Evolutionary conservation across 1,140 invertebrate genomes (phyloP).

Genomic region (Ostrea denselamellosa): DNA sequence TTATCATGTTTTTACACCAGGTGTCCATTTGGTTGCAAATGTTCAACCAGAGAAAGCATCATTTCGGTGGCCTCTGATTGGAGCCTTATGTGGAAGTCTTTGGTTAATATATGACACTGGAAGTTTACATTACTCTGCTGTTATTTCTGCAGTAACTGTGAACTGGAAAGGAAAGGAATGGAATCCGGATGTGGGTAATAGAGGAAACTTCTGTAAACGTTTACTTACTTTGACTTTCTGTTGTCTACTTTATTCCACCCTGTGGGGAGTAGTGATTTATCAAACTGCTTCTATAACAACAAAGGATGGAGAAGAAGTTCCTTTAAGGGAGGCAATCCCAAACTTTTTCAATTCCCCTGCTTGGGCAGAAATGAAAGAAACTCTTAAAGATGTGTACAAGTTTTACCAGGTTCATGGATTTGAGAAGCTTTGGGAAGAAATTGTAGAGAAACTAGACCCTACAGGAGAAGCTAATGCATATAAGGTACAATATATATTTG

Average conservation of each 20-base stretch:
- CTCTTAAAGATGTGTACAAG: slow-evolving; percentile 86
- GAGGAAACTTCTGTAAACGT: slow-evolving; percentile 78
- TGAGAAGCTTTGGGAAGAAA: slow-evolving; percentile 88
- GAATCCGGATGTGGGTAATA: slow-evolving; percentile 77
- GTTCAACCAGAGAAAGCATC: slow-evolving; percentile 87
- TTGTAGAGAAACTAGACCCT: slow-evolving; percentile 90
- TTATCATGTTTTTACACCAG: slow-evolving; percentile 80
- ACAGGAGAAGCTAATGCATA: slow-evolving; percentile 93
- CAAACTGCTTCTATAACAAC: slow-evolving; percentile 93
- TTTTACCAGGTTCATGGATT: slow-evolving; percentile 90
- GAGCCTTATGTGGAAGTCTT: slow-evolving; percentile 84
- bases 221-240: slow-evolving; percentile 81
- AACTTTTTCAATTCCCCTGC: slow-evolving; percentile 94
- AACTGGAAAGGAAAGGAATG: slow-evolving; percentile 68
- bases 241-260: slow-evolving; percentile 84
- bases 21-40: slow-evolving; percentile 93
- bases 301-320: slow-evolving; percentile 91
- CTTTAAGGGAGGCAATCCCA: slow-evolving; percentile 88
- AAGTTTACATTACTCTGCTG: slow-evolving; percentile 56
- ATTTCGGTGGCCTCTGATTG: slow-evolving; percentile 85
- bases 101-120: slow-evolving; percentile 83
- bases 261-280: slow-evolving; percentile 90
- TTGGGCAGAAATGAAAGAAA: slow-evolving; percentile 87
- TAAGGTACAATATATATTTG: slow-evolving; percentile 83
- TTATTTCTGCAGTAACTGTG: slow-evolving; percentile 64